Evolutionary conservation across 2,888 invertebrate species (phyloP).

Genomic region (Melolontha melolontha): DNA sequence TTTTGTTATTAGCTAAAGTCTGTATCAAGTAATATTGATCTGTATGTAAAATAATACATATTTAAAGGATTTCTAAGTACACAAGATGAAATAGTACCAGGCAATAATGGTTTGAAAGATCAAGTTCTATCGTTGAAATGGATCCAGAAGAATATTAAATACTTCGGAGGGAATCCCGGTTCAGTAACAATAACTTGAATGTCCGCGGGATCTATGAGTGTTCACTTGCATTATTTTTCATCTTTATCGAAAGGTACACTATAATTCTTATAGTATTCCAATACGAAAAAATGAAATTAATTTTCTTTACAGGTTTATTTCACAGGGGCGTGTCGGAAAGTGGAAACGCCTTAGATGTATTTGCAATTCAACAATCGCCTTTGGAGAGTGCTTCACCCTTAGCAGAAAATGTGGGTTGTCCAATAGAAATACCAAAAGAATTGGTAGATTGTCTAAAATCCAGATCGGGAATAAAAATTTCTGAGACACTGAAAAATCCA

Average conservation of each 20-base stretch:
- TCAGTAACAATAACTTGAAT: no score
- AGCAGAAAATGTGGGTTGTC: constrained; percentile 72
- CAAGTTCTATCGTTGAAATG: no score
- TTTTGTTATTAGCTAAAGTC: constrained; percentile 78
- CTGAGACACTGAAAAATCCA: neutral
- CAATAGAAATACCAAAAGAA: constrained; percentile 65
- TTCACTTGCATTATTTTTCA: no score
- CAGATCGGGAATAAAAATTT: constrained; percentile 62
- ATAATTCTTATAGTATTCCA: neutral
- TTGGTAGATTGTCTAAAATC: constrained; percentile 73
- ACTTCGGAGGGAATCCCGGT: no score
- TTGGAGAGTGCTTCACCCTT: constrained; percentile 71
- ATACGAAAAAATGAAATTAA: no score
- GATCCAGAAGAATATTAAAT: no score
- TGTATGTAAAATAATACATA: constrained; percentile 61
- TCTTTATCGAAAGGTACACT: no score
- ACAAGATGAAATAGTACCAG: no score
- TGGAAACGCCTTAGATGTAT: constrained; percentile 73
- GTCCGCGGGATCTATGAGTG: no score
- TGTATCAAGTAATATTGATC: constrained; percentile 75
- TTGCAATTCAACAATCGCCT: constrained; percentile 67
- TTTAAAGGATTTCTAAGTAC: no score
- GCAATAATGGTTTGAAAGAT: no score
- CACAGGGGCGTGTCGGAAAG: constrained; percentile 74
- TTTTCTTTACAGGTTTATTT: constrained; percentile 65